Base-by-base conservation (phyloP, 2,888 invertebrate species). In the Euzophera pinguis region DNA sequence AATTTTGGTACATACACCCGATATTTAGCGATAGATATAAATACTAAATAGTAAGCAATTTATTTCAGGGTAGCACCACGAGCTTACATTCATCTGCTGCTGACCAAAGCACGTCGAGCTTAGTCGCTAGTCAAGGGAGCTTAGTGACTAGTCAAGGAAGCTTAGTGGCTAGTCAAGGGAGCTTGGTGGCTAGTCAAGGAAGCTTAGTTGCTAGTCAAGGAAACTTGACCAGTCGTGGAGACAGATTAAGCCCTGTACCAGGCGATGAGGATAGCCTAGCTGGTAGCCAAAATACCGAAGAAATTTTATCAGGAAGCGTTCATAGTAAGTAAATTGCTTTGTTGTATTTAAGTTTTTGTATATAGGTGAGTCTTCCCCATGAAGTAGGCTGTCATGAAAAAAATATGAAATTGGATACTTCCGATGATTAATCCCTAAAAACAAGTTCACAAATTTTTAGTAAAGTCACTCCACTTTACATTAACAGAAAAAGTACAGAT, bases 81-180 rank as follows among this genome's bases (percentile, higher is more conserved):
- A 84, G 83, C 53, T 54, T 87, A 10, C 70, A 69, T 1, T 77
- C 75, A 0, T 68, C 71, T 5, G 76, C 75, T 0, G 62, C 77
- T 7, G 78, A 65, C 0, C 63, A 67, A 2, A 86, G 82, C 47
- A 67, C 56, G 6, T 81, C 82, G 0, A 83, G 32, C 32, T 32
- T 32, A 10, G 32, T 10, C 4, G 65, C 69, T 8, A 69, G 64
- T 43, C 79, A 71, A 16, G 72, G 70, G 13, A 76, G 74, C 14
- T 37, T 10, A 32, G 9, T 9, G 32, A 8, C 32, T 7, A 32
- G 32, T 10, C 32, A 10, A 32, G 32, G 9, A 2, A 32, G 32
- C 32, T 32, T 32, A 10, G 32, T 10, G 9, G 7, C 32, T 10
- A 32, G 32, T 32, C 32, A 32, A 32, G 32, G 7, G 0, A 83